Evolutionary conservation across 2,797 vertebrate genomes (phyloP).

Genomic region (Borostomias antarcticus): DNA sequence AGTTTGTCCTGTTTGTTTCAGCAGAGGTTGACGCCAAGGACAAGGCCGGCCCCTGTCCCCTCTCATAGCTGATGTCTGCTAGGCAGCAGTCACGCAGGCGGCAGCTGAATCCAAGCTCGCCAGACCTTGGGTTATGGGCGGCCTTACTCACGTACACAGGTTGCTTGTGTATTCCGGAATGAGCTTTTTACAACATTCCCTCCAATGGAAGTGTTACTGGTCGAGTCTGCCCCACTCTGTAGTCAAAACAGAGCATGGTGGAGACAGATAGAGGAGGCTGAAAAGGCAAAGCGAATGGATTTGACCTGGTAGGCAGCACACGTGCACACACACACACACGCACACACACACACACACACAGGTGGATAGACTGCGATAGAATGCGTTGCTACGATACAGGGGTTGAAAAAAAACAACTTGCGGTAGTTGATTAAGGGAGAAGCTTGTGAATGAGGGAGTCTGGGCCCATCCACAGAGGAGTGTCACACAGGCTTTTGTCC

Average conservation of each 20-base stretch:
- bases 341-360: constrained; percentile 47
- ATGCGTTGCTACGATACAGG: constrained; percentile 87
- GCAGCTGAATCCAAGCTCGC: constrained; percentile 11
- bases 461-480: constrained; percentile 65
- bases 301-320: constrained; percentile 63
- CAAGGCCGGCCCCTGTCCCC: no score
- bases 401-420: constrained; percentile 47
- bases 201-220: constrained; percentile 36
- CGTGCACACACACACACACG: constrained; percentile 20
- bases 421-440: constrained; percentile 86
- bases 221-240: constrained; percentile 31
- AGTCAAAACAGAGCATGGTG: constrained; percentile 20
- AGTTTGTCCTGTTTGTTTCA: no score
- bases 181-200: constrained; percentile 28
- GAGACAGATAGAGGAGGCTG: constrained; percentile 28
- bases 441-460: constrained; percentile 75
- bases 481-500: constrained; percentile 65
- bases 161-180: constrained; percentile 31
- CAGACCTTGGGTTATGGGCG: constrained; percentile 32
- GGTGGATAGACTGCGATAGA: constrained; percentile 76
- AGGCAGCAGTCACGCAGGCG: constrained; percentile 25
- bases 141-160: constrained; percentile 21
- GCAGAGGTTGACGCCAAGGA: no score
- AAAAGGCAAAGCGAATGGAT: constrained; percentile 68
- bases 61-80: no score